A percentile compares a stretch with the other conserved stretches of the same genome.
Conservation (phyloP, 2,797 vertebrate species). For the Diglossa cyanea region DNA sequence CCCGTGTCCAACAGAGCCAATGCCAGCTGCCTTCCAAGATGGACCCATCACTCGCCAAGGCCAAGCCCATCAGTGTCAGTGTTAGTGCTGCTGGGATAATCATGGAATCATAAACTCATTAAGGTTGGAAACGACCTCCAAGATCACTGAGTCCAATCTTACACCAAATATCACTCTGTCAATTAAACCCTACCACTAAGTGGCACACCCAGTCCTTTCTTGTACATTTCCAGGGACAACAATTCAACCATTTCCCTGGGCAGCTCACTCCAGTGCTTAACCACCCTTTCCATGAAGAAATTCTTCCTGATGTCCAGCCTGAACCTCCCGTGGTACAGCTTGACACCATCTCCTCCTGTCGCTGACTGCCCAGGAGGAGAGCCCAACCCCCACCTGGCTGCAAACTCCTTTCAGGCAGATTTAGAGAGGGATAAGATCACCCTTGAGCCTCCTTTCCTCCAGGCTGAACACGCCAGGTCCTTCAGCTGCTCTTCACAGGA, state of each 20-base stretch:
- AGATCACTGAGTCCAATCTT: not conserved
- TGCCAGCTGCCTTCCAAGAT: not conserved
- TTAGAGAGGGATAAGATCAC: not conserved
- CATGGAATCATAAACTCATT: not conserved
- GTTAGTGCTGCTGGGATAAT: not conserved
- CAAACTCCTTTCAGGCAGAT: not conserved
- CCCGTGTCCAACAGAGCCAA: not conserved
- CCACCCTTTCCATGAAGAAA: not conserved
- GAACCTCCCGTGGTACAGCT: not conserved
- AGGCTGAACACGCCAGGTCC: not conserved
- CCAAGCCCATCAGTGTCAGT: not conserved
- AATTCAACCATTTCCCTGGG: not conserved
- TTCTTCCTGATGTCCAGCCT: not conserved
- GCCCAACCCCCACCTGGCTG: rapidly evolving
- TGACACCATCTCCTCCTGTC: not conserved
- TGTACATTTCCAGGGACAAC: not conserved
- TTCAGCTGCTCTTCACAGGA: not conserved
- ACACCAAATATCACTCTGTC: not conserved
- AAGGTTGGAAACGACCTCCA: not conserved
- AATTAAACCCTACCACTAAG: not conserved
- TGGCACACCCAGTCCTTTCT: not conserved
- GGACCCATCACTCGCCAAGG: rapidly evolving
- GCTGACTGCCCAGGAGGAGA: rapidly evolving
- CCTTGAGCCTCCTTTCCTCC: not conserved
- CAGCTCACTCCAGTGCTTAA: not conserved